Base-by-base conservation (phyloP, 1,140 invertebrate species). In the Paramacrobiotus metropolitanus region DNA sequence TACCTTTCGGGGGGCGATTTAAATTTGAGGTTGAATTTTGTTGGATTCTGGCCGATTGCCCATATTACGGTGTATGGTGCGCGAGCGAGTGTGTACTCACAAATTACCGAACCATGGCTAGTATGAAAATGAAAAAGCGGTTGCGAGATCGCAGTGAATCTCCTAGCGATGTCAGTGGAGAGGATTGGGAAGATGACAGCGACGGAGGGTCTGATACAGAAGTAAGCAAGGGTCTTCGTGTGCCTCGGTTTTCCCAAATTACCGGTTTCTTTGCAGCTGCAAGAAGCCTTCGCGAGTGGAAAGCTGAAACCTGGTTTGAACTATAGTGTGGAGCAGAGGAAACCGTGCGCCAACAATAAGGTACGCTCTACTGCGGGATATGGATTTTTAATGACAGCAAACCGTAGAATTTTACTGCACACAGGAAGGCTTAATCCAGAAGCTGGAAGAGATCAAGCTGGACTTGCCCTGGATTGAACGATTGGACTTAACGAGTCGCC, bases 381-480 rank as follows among this genome's bases (percentile, higher is more conserved):
- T 64, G 48, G 30, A n/a, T 48, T 59, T 2, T 18, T 3, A 9
- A n/a, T 60, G 62, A 28, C 30, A 65, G 66, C 30, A 68, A 68
- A 59, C 64, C 70, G 29, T 30, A 63, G 60, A 59, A 55, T 20
- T n/a, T 44, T 44, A 65, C 63, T 65, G 68, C 68, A 59, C 63
- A 30, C 63, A 81, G 81, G 69, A 66, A 34, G 81, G 78, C 62
- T 69, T 92, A 60, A 80, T 82, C 66, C 69, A 77, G 29, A 87
- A 86, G 72, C 69, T 86, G 30, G 73, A 80, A 30, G 79, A 84
- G 68, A 78, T 92, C 15, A 77, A 80, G 67, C 66, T 83, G 44
- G 77, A 83, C 44, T 71, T 90, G 44, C 80, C 82, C 64, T 95
- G 90, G 90, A 69, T 87, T 18, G 88, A 94, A 72, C 78, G 80